Base-by-base conservation (phyloP, 2,888 invertebrate species). In the Drosophila kuntzei region DNA sequence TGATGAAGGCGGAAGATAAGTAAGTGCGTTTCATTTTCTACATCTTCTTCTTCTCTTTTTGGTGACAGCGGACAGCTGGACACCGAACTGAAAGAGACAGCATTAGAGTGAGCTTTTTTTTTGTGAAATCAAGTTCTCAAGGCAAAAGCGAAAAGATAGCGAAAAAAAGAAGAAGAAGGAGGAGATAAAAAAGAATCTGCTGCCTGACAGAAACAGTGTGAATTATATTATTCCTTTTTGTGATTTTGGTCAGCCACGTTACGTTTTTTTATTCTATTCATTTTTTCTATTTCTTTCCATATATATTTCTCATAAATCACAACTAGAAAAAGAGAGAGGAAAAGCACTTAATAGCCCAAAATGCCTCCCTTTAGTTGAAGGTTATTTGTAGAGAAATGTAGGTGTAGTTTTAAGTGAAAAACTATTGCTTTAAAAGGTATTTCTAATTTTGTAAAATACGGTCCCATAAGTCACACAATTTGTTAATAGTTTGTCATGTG, bases 11-110 rank as follows among this genome's bases (percentile, higher is more conserved):
- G 63, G 63, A 67, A 77, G 83, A 88, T 84, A 84, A 83, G 77
- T 83, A 82, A 83, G 80, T 79, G 88, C 82, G 77, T 87, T 74
- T 62, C 68, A 64, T 77, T 72, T 66, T 62, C 55, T 2, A 27
- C 25, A 43, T 58, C 34, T 43, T 70, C 67, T 68, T 50, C n/a
- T n/a, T n/a, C n/a, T 49, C 49, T 57, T 65, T 62, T 32, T 47
- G 53, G 46, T 62, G 83, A 83, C 86, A 79, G 79, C 60, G 73
- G 82, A 87, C 88, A 87, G 72, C 82, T 84, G 87, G 70, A 63
- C 70, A 34, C 27, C 16, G 43, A 39, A 32, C 57, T 49, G 14
- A 11, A 36, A 16, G 27, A 50, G 16, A 4, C 12, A 11, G 32
- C n/a, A 47, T 43, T 51, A 25, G 59, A 66, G 63, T 7, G 43